Conservation (phyloP, 2,888 invertebrate genomes). For the Acleris sparsana region DNA sequence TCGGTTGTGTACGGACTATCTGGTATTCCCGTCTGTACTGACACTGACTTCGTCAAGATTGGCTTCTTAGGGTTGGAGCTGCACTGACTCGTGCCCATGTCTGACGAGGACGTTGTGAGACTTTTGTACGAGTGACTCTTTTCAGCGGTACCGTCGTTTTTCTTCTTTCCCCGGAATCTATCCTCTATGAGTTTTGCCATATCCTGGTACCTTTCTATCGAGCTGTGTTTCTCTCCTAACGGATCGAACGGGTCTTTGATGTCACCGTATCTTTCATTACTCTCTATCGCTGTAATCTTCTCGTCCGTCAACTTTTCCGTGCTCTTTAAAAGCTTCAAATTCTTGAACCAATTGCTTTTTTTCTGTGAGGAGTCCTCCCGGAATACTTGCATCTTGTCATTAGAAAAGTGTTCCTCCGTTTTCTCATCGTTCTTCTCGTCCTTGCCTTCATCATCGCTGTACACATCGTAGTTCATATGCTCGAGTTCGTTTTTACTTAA, state of each 20-base stretch:
- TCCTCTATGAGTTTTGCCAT: slow-evolving; percentile 89
- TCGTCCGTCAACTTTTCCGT: slow-evolving; percentile 75
- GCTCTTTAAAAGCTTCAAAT: slow-evolving; percentile 80
- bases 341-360: slow-evolving; percentile 87
- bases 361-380: slow-evolving; percentile 80
- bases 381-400: slow-evolving; percentile 79
- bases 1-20: slow-evolving; percentile 65
- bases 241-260: slow-evolving; percentile 84
- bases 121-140: slow-evolving; percentile 81
- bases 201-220: slow-evolving; percentile 88
- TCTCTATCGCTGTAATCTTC: slow-evolving; percentile 71
- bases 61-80: slow-evolving; percentile 79
- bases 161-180: slow-evolving; percentile 82
- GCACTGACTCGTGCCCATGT: slow-evolving; percentile 79
- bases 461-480: slow-evolving; percentile 84
- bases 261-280: slow-evolving; percentile 67
- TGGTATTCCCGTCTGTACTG: slow-evolving; percentile 80
- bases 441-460: slow-evolving; percentile 79
- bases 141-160: slow-evolving; percentile 75
- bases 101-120: slow-evolving; percentile 79
- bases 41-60: slow-evolving; percentile 78
- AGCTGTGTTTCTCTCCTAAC: slow-evolving; percentile 85
- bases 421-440: slow-evolving; percentile 75
- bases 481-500: slow-evolving; percentile 86
- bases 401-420: slow-evolving; percentile 69